Evolutionary conservation across 1,140 invertebrate species (phyloP), one percentile per base, ranked within the genome.

Genomic region (Apolygus lucorum): DNA sequence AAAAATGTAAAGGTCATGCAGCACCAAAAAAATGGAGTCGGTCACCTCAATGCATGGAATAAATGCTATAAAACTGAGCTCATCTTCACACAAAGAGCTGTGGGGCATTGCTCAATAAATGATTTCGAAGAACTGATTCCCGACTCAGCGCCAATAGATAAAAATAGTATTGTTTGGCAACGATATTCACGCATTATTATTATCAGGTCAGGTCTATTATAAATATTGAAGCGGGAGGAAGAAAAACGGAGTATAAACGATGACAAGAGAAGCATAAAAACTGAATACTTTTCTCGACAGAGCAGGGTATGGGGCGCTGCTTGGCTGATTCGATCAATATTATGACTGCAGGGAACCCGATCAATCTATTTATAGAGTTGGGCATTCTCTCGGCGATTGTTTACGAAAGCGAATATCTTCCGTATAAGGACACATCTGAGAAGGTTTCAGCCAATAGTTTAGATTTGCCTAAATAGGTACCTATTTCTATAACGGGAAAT

Each of bases 111-210:
- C 34, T 49, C 34, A 49, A 49, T 49, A 49, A 49, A 49, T 49
- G 34, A 49, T 49, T 49, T 49, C 34, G 34, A 49, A 17, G 17
- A 49, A 49, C 34, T 17, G 34, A 49, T 49, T 49, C 34, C 34
- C 34, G 34, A 49, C 34, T 17, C 34, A 49, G 34, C 34, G 34
- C 34, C 34, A 49, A 49, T 49, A 49, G 34, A 49, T 49, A 49
- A 49, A 49, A 49, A 49, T 49, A 49, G 34, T 49, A 49, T 49
- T 49, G 34, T 49, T 49, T 49, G 34, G 34, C 34, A 49, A 49
- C 34, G 34, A 49, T 49, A 49, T 49, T 49, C 34, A 49, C 34
- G 8, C 34, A 49, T 49, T 49, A 49, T n/a, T n/a, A n/a, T 49
- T 49, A 49, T 49, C 34, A 49, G 34, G 34, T 49, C 34, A 49